Conservation (phyloP, 1,140 invertebrate genomes). For the Drusus annulatus region DNA sequence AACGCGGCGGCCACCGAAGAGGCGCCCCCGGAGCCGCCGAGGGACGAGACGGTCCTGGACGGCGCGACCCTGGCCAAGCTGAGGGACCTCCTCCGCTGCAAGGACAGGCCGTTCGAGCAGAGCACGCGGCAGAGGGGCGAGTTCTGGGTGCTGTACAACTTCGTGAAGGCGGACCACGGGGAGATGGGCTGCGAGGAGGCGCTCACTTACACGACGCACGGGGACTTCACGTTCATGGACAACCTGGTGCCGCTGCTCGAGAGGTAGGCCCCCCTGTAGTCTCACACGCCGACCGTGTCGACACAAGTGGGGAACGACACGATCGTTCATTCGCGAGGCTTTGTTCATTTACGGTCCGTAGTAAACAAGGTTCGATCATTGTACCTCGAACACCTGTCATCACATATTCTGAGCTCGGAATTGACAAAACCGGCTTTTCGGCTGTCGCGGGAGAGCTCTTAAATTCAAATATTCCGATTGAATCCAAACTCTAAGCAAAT, state of each 20-base stretch:
- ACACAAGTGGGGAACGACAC: too few relatives aligned
- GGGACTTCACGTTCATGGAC: constrained; percentile 91
- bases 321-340: too few relatives aligned
- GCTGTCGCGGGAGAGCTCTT: too few relatives aligned
- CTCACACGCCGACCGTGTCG: too few relatives aligned
- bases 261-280: constrained; percentile 65
- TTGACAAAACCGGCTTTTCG: too few relatives aligned
- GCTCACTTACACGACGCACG: constrained; percentile 94
- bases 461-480: too few relatives aligned
- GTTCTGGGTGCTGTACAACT: constrained; percentile 93
- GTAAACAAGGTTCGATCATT: too few relatives aligned
- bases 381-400: too few relatives aligned
- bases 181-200: constrained; percentile 82
- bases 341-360: too few relatives aligned
- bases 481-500: too few relatives aligned
- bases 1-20: constrained; percentile 59
- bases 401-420: too few relatives aligned
- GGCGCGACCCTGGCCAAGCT: constrained; percentile 63
- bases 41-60: constrained; percentile 66
- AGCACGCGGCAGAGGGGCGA: constrained; percentile 85
- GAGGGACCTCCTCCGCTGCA: constrained; percentile 72
- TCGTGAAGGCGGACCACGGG: constrained; percentile 78
- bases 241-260: constrained; percentile 88
- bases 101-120: constrained; percentile 76
- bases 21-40: constrained; percentile 21